A percentile compares a stretch with the other conserved stretches of the same genome.
These are phyloP conservation scores for Pristionchus fissidentatus DNA, from an alignment of 2,888 invertebrate genomes.

Conservation along the genomic window DNA sequence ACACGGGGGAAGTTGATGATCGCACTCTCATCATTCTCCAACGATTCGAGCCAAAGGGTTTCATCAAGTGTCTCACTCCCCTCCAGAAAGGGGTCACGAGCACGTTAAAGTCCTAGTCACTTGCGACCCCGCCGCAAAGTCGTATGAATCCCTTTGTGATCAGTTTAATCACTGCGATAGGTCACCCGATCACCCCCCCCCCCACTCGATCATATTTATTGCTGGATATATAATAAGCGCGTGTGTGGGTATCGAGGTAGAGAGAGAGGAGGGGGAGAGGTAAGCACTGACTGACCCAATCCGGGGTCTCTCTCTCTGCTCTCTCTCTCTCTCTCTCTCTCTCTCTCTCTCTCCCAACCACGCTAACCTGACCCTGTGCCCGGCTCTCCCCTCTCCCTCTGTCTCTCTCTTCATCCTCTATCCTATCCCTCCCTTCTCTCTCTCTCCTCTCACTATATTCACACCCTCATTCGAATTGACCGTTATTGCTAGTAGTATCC, in stretches of 20 bases:
- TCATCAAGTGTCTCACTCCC: too few species aligned
- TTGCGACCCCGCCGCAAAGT: too few species aligned
- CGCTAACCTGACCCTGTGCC: constrained; percentile 40
- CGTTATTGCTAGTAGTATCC: constrained; percentile 35
- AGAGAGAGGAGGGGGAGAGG: constrained; percentile 18
- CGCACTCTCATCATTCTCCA: too few species aligned
- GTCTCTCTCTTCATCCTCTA: constrained; percentile 11
- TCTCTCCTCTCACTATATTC: constrained; percentile 27
- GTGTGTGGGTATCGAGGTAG: background rate
- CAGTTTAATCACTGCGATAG: too few species aligned
- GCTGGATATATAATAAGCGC: constrained; percentile 42
- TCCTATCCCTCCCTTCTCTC: constrained; percentile 1
- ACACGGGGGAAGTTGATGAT: constrained; percentile 19
- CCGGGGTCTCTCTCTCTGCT: constrained; percentile 32
- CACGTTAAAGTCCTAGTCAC: too few species aligned
- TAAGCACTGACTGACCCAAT: constrained; percentile 43
- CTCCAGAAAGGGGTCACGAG: too few species aligned
- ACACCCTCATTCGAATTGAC: constrained; percentile 10
- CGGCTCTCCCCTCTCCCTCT: background rate
- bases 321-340: constrained; percentile 21
- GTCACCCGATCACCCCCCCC: too few species aligned
- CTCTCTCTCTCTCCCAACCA: background rate
- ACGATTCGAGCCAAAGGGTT: too few species aligned
- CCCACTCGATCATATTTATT: too few species aligned
- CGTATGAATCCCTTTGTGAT: too few species aligned